phyloP scores from a whole-genome alignment of 2,888 invertebrate genomes.

The Hermaeophaga mercurialis region DNA sequence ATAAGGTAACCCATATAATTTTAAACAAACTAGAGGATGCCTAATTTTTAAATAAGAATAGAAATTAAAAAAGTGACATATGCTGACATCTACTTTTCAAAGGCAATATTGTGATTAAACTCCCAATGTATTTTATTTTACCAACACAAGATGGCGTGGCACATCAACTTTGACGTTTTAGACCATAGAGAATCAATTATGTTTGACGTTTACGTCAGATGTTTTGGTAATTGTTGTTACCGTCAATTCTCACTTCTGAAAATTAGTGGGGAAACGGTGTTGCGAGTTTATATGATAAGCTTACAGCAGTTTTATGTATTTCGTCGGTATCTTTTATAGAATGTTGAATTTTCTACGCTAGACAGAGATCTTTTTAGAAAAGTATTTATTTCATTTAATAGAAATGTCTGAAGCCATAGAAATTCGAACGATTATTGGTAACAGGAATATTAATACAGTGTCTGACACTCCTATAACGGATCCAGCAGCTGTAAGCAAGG shows the following conservation, averaged over 20 bases:
- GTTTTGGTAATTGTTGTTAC: constrained; percentile 13
- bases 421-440: constrained; percentile 54
- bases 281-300: constrained; percentile 9
- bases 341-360: constrained; percentile 17
- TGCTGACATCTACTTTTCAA: too few relatives aligned
- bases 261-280: background rate
- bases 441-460: constrained; percentile 62
- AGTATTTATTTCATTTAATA: constrained; percentile 6
- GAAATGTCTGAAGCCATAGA: constrained; percentile 56
- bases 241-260: background rate
- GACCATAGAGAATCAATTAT: too few relatives aligned
- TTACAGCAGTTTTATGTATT: background rate
- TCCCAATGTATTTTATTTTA: too few relatives aligned
- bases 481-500: constrained; percentile 70
- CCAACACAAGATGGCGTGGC: too few relatives aligned
- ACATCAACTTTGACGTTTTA: too few relatives aligned
- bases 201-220: constrained; percentile 7
- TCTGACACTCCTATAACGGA: constrained; percentile 78
- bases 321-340: constrained; percentile 12
- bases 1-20: too few relatives aligned
- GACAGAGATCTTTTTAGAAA: constrained; percentile 2
- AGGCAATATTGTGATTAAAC: too few relatives aligned
- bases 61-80: too few relatives aligned
- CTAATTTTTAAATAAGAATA: too few relatives aligned
- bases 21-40: too few relatives aligned